A percentile compares a stretch with the other conserved stretches of the same genome.
phyloP scores from a whole-genome alignment of 2,888 invertebrate species.

The Hanleya hanleyi region DNA sequence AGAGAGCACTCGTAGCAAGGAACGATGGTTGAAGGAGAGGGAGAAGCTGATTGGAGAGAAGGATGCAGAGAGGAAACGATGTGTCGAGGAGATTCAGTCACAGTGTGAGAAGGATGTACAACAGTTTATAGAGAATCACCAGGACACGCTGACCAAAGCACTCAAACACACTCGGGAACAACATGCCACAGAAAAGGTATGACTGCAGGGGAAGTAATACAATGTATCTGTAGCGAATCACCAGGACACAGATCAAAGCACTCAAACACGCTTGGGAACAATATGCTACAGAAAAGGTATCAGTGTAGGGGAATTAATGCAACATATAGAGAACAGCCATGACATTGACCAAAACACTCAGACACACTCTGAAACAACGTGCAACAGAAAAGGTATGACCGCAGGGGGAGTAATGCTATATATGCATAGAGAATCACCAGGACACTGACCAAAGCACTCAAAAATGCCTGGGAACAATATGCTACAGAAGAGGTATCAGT shows the following conservation, averaged over 20 bases:
- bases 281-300: too few species aligned
- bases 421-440: too few species aligned
- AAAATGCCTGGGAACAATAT: too few species aligned
- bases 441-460: too few species aligned
- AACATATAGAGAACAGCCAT: slow-evolving; percentile 55
- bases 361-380: slow-evolving; percentile 51
- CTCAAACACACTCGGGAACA: slow-evolving; percentile 53
- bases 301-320: slow-evolving; percentile 53
- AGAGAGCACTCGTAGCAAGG: slow-evolving; percentile 39
- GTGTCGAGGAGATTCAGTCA: slow-evolving; percentile 43
- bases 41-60: slow-evolving; percentile 46
- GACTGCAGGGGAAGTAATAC: too few species aligned
- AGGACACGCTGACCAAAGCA: slow-evolving; percentile 58
- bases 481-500: too few species aligned
- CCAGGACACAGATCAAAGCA: too few species aligned
- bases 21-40: slow-evolving; percentile 43
- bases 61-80: slow-evolving; percentile 47
- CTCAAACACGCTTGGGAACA: too few species aligned
- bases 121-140: slow-evolving; percentile 53
- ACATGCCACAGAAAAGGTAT: slow-evolving; percentile 53
- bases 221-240: too few species aligned
- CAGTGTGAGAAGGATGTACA: slow-evolving; percentile 56
- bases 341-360: slow-evolving; percentile 59
- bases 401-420: too few species aligned
- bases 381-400: slow-evolving; percentile 53